Evolutionary conservation across 2,888 invertebrate genomes (phyloP).

Genomic region (Amphimallon solstitiale): DNA sequence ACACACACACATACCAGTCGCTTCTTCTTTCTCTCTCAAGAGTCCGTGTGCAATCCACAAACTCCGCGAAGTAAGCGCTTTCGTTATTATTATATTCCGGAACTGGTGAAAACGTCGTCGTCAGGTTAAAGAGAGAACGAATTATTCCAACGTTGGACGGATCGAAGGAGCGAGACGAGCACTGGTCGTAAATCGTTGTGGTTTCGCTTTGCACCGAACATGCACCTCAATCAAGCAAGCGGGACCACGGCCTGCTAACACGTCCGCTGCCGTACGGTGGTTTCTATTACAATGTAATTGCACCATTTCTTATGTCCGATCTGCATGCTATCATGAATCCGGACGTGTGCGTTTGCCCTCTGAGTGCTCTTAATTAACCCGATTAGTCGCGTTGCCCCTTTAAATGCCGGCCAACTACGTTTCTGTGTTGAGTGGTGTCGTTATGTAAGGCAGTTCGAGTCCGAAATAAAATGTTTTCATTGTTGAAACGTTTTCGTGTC

Average conservation of each 20-base stretch:
- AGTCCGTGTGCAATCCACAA: constrained; percentile 3
- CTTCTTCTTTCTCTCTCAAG: neutral
- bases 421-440: neutral
- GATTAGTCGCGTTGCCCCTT: constrained; percentile 27
- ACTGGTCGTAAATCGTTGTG: constrained; percentile 48
- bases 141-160: neutral
- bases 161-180: constrained; percentile 16
- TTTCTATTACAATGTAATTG: constrained; percentile 45
- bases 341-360: constrained; percentile 38
- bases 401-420: neutral
- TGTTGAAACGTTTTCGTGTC: too few species aligned
- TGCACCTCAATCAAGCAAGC: constrained; percentile 48
- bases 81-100: constrained; percentile 23
- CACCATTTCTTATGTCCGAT: constrained; percentile 42
- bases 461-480: neutral
- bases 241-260: constrained; percentile 25
- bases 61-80: constrained; percentile 23
- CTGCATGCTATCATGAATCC: constrained; percentile 41
- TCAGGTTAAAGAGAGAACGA: constrained; percentile 20
- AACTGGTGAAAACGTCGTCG: constrained; percentile 23
- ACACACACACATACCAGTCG: too few species aligned
- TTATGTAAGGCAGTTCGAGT: constrained; percentile 8
- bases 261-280: constrained; percentile 32
- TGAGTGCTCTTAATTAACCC: constrained; percentile 28
- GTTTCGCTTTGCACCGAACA: constrained; percentile 48